These are phyloP conservation scores for Zaprionus africanus DNA, from an alignment of 1,140 invertebrate species.

Conservation along the genomic window DNA sequence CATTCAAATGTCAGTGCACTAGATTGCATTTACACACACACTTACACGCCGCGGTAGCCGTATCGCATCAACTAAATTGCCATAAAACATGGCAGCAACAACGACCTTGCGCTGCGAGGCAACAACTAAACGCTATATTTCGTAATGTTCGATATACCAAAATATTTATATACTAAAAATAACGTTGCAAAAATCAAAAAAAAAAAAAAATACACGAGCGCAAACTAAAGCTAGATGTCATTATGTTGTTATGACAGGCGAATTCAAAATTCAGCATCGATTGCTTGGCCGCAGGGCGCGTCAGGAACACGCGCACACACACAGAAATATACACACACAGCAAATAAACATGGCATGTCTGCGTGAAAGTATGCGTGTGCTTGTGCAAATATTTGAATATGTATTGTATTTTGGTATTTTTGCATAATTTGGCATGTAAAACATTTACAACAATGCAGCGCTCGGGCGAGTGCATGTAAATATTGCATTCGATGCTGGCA, in stretches of 20 bases:
- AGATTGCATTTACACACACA: constrained; percentile 9
- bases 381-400: constrained; percentile 72
- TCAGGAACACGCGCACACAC: constrained; percentile 10
- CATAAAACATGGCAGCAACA: constrained; percentile 56
- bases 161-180: constrained; percentile 39
- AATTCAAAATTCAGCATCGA: constrained; percentile 71
- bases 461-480: constrained; percentile 33
- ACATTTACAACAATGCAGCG: constrained; percentile 70
- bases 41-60: constrained; percentile 7
- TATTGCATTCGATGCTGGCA: constrained; percentile 51
- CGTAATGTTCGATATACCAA: constrained; percentile 28
- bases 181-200: constrained; percentile 16
- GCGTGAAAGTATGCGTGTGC: constrained; percentile 5
- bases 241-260: constrained; percentile 76
- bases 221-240: constrained; percentile 54
- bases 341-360: constrained; percentile 6
- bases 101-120: constrained; percentile 54
- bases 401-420: constrained; percentile 72
- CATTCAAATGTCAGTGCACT: constrained; percentile 22
- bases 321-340: background rate
- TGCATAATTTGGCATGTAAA: constrained; percentile 82
- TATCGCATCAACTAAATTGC: constrained; percentile 63
- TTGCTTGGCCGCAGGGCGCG: constrained; percentile 35
- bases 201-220: constrained; percentile 24
- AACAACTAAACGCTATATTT: constrained; percentile 32